Base-by-base conservation (phyloP, 2,113 vertebrate genomes). In the Notarius quadriscutis region DNA sequence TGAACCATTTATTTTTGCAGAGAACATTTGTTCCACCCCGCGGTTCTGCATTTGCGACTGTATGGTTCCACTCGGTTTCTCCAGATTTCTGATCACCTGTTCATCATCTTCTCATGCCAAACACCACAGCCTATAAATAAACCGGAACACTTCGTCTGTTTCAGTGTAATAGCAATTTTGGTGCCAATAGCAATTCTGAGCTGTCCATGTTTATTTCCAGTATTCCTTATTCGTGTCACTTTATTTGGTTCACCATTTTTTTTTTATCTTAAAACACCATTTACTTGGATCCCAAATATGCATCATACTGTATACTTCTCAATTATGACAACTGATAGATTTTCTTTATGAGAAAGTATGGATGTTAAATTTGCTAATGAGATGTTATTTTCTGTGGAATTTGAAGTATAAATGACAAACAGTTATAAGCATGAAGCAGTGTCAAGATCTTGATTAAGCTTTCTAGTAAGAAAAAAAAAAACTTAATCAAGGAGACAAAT, bases 1-100 rank as follows among this genome's bases (percentile, higher is more conserved):
- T 71, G 27, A 69, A 84, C 12, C 15, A 84, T 41, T 81, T 62
- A 12, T 84, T 72, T 71, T 30, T 57, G 69, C 65, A 74, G 41
- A 34, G 27, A 72, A 58, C 51, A 72, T 84, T 84, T n/a, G 51
- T 84, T 69, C 34, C 60, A 86, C 62, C 62, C 75, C 41, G 12
- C 2, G 18, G 22, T 74, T 51, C 83, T 84, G 67, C 67, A 84
- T 57, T 57, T 84, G 67, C 11, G 51, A 72, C 83, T 71, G 4
- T 27, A 84, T 0, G 18, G 41, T 62, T 50, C 75, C 85, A 41
- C 50, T 86, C 20, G 7, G 14, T 78, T 51, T 81, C 62, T 69
- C 27, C 63, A 86, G 78, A 80, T 81, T 84, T 84, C n/a, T 57
- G 67, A 58, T 84, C 83, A 84, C 63, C 82, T 84, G 82, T 84